Percentiles rank a stretch among this genome's conserved stretches.
phyloP scores from a whole-genome alignment of 1,140 invertebrate species.

The Rhagoletis pomonella region DNA sequence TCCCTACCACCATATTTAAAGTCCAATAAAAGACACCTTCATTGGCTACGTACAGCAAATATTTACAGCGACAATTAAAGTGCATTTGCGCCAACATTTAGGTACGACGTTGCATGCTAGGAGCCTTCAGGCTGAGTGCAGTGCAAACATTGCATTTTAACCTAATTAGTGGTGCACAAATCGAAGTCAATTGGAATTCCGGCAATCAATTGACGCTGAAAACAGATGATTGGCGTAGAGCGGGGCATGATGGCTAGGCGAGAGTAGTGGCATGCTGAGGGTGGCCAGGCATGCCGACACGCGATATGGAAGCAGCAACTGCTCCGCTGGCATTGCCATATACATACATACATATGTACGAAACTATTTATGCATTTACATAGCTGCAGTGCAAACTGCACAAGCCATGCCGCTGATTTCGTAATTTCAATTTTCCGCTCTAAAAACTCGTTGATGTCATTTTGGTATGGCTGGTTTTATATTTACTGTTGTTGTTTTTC shows the following conservation, averaged over 20 bases:
- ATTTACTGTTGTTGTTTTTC: constrained; percentile 11
- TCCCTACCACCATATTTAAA: not conserved
- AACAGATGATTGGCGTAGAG: constrained; percentile 37
- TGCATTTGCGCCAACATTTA: not conserved
- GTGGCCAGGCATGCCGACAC: not conserved
- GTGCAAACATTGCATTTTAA: constrained; percentile 50
- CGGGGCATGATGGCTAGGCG: not conserved
- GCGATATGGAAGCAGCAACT: not conserved
- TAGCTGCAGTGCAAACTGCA: not conserved
- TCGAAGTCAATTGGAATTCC: constrained; percentile 50
- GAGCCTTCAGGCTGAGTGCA: constrained; percentile 30
- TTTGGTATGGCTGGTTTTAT: not conserved
- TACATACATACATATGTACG: not conserved
- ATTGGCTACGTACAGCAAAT: not conserved
- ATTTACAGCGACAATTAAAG: not conserved
- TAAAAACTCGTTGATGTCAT: constrained; percentile 46
- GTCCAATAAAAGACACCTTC: not conserved
- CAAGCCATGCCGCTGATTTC: not conserved
- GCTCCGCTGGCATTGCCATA: constrained; percentile 19
- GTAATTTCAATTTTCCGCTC: constrained; percentile 55
- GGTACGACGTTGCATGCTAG: not conserved
- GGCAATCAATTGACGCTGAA: constrained; percentile 51
- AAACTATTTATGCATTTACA: not conserved
- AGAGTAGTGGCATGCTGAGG: not conserved
- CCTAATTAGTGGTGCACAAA: constrained; percentile 51